Conservation (phyloP, 2,113 vertebrate species). For the Anhinga anhinga region DNA sequence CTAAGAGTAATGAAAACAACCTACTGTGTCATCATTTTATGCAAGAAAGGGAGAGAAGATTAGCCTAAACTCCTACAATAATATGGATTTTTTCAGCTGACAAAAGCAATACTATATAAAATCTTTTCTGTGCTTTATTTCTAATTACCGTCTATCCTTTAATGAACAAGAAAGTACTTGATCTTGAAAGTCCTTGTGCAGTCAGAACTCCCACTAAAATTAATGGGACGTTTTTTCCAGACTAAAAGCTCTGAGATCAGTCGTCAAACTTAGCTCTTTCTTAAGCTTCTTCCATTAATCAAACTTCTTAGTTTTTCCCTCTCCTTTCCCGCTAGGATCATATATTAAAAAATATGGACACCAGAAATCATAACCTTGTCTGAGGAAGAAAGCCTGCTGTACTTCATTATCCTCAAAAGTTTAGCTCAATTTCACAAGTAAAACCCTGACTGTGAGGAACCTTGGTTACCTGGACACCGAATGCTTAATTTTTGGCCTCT, state of each 20-base stretch:
- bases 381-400: background rate
- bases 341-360: background rate
- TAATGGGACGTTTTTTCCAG: conserved; percentile 38
- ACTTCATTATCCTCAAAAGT: background rate
- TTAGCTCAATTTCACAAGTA: background rate
- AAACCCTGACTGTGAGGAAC: background rate
- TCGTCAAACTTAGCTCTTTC: conserved; percentile 3
- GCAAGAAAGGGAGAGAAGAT: conserved; percentile 47
- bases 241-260: conserved; percentile 17
- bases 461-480: background rate
- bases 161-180: conserved; percentile 51
- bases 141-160: conserved; percentile 63
- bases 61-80: conserved; percentile 45
- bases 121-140: conserved; percentile 49
- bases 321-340: background rate
- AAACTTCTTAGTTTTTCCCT: background rate
- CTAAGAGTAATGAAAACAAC: conserved; percentile 55
- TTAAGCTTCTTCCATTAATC: conserved; percentile 46
- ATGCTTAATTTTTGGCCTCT: background rate
- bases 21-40: conserved; percentile 58
- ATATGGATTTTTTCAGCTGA: conserved; percentile 61
- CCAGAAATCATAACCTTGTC: background rate
- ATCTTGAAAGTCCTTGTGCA: conserved; percentile 52
- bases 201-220: conserved; percentile 53
- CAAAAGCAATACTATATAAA: conserved; percentile 55